Evolutionary conservation across 2,888 invertebrate species (phyloP).

Genomic region (Conops quadrifasciatus): DNA sequence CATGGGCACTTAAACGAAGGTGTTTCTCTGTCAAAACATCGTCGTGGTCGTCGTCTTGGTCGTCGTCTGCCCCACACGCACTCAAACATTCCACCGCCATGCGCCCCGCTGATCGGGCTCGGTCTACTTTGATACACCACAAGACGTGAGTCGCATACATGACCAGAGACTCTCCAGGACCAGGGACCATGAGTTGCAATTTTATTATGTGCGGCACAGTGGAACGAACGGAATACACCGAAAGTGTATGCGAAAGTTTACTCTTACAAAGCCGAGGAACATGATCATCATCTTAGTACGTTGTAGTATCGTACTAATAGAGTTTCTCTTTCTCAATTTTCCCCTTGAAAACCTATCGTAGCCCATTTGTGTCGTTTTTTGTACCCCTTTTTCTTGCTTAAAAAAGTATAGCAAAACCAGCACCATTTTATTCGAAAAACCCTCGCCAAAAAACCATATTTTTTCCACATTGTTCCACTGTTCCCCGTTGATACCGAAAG

Average conservation of each 20-base stretch:
- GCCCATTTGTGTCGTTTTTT: too few relatives aligned
- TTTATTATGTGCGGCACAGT: slow-evolving; percentile 7
- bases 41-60: too few relatives aligned
- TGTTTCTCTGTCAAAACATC: slow-evolving; percentile 36
- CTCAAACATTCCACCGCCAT: slow-evolving; percentile 27
- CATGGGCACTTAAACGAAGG: slow-evolving; percentile 49
- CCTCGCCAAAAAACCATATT: too few relatives aligned
- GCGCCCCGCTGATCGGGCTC: background rate
- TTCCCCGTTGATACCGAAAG: background rate
- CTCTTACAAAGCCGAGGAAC: too few relatives aligned
- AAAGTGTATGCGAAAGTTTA: too few relatives aligned
- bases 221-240: background rate
- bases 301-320: too few relatives aligned
- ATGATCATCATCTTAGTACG: too few relatives aligned
- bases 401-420: too few relatives aligned
- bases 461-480: slow-evolving; percentile 4
- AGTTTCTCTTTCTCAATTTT: too few relatives aligned
- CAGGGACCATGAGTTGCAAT: slow-evolving; percentile 15
- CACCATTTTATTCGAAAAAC: too few relatives aligned
- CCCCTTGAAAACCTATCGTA: too few relatives aligned
- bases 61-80: slow-evolving; percentile 33
- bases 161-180: background rate
- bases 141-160: slow-evolving; percentile 1
- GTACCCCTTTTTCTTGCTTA: too few relatives aligned
- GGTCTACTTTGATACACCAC: slow-evolving; percentile 16